A percentile compares a stretch with the other conserved stretches of the same genome.
Evolutionary conservation across 2,797 vertebrate genomes (phyloP).

Genomic region (Myotis vivesi): DNA sequence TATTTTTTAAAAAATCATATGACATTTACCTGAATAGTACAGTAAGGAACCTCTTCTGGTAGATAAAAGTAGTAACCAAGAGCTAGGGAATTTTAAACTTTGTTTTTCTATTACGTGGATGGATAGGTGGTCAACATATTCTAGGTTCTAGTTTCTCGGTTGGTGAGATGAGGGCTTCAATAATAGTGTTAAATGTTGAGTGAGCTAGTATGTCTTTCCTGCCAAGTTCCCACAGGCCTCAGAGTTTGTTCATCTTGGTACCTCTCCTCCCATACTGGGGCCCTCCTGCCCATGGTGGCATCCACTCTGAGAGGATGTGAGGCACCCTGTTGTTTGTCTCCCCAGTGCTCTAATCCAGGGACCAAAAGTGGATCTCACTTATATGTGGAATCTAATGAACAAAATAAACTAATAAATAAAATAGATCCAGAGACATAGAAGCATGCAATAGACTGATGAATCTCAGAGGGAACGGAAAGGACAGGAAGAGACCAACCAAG

Average conservation of each 20-base stretch:
- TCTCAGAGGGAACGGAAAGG: not conserved
- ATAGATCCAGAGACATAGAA: not conserved
- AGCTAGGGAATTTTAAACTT: not conserved
- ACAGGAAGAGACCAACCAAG: not conserved
- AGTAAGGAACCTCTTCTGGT: not conserved
- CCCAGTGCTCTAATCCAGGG: not conserved
- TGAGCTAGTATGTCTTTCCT: not conserved
- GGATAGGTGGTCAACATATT: not conserved
- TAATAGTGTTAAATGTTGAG: not conserved
- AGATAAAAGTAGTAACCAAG: not conserved
- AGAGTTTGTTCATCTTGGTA: not conserved
- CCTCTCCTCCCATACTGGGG: not conserved
- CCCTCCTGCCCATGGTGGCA: not conserved
- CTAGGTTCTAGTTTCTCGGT: not conserved
- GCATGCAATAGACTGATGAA: not conserved
- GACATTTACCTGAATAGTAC: not conserved
- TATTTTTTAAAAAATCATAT: not conserved
- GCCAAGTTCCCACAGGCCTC: not conserved
- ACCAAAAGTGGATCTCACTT: not conserved
- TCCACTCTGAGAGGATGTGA: not conserved
- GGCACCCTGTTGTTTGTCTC: not conserved
- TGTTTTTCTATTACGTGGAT: not conserved
- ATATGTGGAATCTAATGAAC: not conserved
- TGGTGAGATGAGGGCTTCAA: not conserved
- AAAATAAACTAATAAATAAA: not conserved